phyloP scores from a whole-genome alignment of 2,797 vertebrate species.

The Pangasius krempfi region DNA sequence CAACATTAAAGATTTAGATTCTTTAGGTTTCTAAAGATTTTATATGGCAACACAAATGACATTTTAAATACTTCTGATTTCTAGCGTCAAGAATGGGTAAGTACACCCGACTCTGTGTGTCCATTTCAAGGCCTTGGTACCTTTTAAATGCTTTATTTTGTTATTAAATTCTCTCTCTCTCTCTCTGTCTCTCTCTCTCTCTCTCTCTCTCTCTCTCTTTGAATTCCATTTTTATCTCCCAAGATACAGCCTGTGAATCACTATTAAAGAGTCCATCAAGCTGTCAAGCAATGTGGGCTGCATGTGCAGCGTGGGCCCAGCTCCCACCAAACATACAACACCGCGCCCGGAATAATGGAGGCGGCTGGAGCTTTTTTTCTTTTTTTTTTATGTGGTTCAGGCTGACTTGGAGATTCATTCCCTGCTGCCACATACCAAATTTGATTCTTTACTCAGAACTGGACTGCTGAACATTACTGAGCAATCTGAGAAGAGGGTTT shows the following conservation, averaged over 20 bases:
- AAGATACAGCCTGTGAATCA: conserved; percentile 81
- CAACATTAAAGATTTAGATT: background rate
- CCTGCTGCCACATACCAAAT: conserved; percentile 69
- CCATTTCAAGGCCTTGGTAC: conserved; percentile 64
- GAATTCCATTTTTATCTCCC: conserved; percentile 82
- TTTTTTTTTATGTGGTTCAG: conserved; percentile 67
- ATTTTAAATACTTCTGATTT: background rate
- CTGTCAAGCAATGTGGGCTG: conserved; percentile 77
- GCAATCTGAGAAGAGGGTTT: conserved; percentile 57
- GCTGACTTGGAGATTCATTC: conserved; percentile 74
- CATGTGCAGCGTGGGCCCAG: conserved; percentile 67
- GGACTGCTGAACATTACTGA: conserved; percentile 63
- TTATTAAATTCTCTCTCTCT: conserved; percentile 70
- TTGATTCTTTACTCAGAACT: conserved; percentile 67
- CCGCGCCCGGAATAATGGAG: conserved; percentile 74
- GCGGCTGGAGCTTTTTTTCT: conserved; percentile 56
- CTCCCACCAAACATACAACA: conserved; percentile 77
- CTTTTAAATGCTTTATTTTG: conserved; percentile 75
- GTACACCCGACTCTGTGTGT: background rate
- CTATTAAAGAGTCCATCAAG: conserved; percentile 81
- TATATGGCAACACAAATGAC: background rate
- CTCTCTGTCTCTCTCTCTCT: conserved; percentile 16
- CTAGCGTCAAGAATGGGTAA: background rate
- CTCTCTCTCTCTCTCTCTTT: conserved; percentile 64
- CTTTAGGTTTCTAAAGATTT: background rate